A percentile compares a stretch with the other conserved stretches of the same genome.
Conservation (phyloP, 2,797 vertebrate genomes). For the Melanotaenia maccullochi region DNA sequence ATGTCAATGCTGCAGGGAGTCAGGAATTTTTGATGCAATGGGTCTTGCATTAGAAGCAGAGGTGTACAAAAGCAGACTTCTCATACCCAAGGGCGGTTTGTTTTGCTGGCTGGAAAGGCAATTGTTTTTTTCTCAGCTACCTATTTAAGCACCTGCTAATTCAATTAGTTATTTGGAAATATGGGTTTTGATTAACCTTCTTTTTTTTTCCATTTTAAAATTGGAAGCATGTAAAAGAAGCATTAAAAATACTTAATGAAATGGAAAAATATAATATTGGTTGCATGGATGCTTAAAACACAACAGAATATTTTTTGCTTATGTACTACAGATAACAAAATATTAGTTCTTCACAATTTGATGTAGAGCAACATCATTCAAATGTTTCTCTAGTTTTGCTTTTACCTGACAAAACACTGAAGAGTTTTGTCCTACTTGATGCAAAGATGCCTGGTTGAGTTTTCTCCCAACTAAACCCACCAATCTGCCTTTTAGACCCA, state of each 20-base stretch:
- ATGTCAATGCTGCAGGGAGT: conserved; percentile 1
- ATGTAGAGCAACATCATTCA: too few relatives aligned
- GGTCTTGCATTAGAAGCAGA: neutral
- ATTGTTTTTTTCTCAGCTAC: neutral
- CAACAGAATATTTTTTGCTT: too few relatives aligned
- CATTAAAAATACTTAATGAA: neutral
- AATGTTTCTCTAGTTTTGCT: too few relatives aligned
- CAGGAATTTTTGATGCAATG: neutral
- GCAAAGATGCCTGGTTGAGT: too few relatives aligned
- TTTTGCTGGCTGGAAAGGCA: neutral
- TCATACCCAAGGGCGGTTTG: neutral
- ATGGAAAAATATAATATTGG: neutral
- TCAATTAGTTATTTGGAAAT: neutral
- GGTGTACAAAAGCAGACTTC: neutral
- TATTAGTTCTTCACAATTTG: too few relatives aligned
- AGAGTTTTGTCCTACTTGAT: too few relatives aligned
- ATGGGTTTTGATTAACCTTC: neutral
- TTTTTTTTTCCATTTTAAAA: neutral
- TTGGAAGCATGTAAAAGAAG: neutral
- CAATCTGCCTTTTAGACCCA: too few relatives aligned
- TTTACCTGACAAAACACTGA: too few relatives aligned
- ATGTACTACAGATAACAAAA: too few relatives aligned
- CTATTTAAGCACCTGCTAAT: neutral
- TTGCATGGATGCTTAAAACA: neutral
- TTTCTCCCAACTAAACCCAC: too few relatives aligned